Base-by-base conservation (phyloP, 2,797 vertebrate species). In the Sternotherus odoratus region DNA sequence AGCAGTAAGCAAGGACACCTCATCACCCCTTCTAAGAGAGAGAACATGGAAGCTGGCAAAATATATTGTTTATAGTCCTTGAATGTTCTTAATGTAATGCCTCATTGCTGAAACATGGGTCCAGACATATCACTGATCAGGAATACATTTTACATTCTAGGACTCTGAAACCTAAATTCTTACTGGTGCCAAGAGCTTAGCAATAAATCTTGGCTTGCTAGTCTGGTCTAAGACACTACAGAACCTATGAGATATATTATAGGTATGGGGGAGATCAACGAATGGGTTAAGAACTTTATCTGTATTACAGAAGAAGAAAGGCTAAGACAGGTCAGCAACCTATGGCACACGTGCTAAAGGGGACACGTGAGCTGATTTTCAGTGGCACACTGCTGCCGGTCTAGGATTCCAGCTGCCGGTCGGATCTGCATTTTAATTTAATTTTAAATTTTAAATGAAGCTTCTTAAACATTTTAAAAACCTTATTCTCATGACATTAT, bases 11-110 rank as follows among this genome's bases (percentile, higher is more conserved):
- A 46, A 11, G 39, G 43, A 48, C 28, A 48, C 13, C 15, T 46
- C 13, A 46, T 46, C 43, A 46, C 6, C 2, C 33, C 21, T 53
- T 0, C 92, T 77, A 13, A 80, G 26, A 33, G 56, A 4, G 49
- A 77, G 0, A 49, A 8, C 0, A 0, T 23, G 5, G 51, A 50
- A 28, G 33, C 3, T 57, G 36, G 10, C 3, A 4, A 48, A 4
- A 30, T 48, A 48, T 48, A 46, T 75, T 28, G 39, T 74, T 43
- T 43, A 39, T 46, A 46, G 39, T 81, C 63, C 16, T 33, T 21
- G 28, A 49, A 54, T 33, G 23, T 51, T 60, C 30, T 69, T 30
- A 30, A 30, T 23, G 12, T 78, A 83, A 13, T 3, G 19, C 39
- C 87, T 36, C 83, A 57, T 83, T 17, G 15, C 60, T 57, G 16